Percentiles rank a stretch among this genome's conserved stretches.
Evolutionary conservation across 2,113 vertebrate species (phyloP).

Genomic region (Colaptes auratus): DNA sequence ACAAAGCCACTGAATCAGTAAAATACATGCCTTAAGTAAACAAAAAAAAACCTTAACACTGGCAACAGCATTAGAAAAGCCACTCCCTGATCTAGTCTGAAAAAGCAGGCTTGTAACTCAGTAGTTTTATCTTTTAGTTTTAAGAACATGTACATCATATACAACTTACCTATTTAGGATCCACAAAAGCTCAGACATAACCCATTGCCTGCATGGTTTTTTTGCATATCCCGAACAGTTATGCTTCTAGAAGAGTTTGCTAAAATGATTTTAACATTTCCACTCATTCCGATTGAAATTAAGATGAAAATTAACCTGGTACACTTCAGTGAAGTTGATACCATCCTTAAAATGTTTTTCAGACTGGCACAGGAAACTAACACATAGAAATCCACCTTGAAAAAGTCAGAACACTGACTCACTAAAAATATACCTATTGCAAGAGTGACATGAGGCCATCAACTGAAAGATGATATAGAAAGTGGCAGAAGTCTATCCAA

Average conservation of each 20-base stretch:
- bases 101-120: background rate
- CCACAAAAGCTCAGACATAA: background rate
- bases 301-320: background rate
- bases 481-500: fast-evolving
- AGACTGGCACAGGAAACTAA: background rate
- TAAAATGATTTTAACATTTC: background rate
- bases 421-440: background rate
- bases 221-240: fast-evolving
- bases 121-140: background rate
- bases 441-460: background rate
- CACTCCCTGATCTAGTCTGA: background rate
- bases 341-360: background rate
- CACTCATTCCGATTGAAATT: background rate
- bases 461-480: background rate
- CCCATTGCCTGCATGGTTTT: background rate
- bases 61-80: background rate
- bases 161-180: background rate
- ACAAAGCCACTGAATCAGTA: background rate
- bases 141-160: fast-evolving
- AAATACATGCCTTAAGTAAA: background rate
- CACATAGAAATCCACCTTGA: background rate
- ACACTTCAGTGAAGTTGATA: background rate
- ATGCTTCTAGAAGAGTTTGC: background rate
- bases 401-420: background rate
- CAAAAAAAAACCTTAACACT: background rate